phyloP scores from a whole-genome alignment of 1,140 invertebrate species.

The Monochamus saltuarius region DNA sequence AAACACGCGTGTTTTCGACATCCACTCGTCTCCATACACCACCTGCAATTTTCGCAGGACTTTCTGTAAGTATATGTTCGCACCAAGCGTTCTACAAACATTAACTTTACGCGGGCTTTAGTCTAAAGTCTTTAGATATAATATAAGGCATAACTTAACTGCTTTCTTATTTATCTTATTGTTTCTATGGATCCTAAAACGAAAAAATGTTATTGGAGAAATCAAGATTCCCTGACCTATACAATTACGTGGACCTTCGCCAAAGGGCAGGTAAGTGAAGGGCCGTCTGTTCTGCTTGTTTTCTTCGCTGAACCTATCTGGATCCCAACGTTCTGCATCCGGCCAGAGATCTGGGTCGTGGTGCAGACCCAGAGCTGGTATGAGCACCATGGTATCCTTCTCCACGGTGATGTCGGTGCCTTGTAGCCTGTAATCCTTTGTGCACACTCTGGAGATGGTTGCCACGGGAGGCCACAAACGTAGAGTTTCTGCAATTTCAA shows the following conservation, averaged over 20 bases:
- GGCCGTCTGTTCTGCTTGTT: conserved; percentile 42
- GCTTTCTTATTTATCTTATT: neutral
- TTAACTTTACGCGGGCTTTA: neutral
- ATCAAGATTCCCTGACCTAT: conserved; percentile 50
- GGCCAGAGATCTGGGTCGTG: conserved; percentile 59
- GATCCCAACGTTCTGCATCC: conserved; percentile 62
- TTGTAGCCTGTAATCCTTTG: conserved; percentile 58
- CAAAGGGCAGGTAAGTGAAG: conserved; percentile 58
- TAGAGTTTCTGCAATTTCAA: conserved; percentile 60
- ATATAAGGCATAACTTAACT: neutral
- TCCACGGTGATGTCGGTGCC: conserved; percentile 60
- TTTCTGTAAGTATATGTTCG: neutral
- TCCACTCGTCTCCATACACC: too few relatives aligned
- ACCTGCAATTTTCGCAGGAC: too few relatives aligned
- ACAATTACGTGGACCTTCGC: conserved; percentile 61
- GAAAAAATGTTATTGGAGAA: neutral
- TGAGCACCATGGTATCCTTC: conserved; percentile 60
- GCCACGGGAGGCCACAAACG: conserved; percentile 64
- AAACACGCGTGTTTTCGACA: too few relatives aligned
- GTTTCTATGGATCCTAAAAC: neutral
- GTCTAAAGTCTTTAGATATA: neutral
- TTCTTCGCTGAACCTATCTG: conserved; percentile 58
- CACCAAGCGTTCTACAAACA: neutral
- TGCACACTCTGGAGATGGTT: conserved; percentile 58
- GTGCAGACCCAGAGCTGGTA: conserved; percentile 65